Evolutionary conservation across 1,140 invertebrate genomes (phyloP), one percentile per base, ranked within the genome.

Genomic region (Leguminivora glycinivorella): DNA sequence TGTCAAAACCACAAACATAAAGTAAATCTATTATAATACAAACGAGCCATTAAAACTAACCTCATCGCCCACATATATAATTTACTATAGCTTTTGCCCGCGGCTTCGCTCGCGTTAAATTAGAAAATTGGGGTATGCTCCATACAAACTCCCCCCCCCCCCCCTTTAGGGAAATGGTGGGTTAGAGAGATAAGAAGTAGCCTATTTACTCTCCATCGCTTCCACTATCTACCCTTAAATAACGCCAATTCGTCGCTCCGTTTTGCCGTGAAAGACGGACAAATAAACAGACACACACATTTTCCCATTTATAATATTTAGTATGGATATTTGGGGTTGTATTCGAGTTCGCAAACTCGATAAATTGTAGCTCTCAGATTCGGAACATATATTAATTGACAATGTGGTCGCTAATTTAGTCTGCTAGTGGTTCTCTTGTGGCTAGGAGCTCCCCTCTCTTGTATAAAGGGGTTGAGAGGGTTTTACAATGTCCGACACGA

Each of bases 361-460:
- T 58, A 58, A 58, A 58, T 58, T 58, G 22, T 14, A 58, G 56
- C 29, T 10, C 24, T 14, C 24, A 58, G 24, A 58, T 58, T 58
- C 29, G 25, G 56, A 58, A 68, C 67, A 58, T 34, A 69, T 43
- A 63, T 63, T 72, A 69, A 69, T 72, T 72, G 58, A 72, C 68
- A 73, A 60, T 73, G 72, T 60, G 68, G 60, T 26, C 63, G 40
- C 47, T 72, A 72, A 72, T 72, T 72, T 58, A 22, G 60, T 67
- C 40, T 58, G 25, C 3, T 58, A 58, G 56, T 58, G 56, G 56
- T 29, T 2, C 56, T 29, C 22, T 25, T n/a, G 56, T 58, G 56
- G 56, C 47, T n/a, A 52, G 47, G 22, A 52, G 34, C 34, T 38
- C n/a, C 47, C 19, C 47, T n/a, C 47, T 52, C 19, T 19, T 52